Evolutionary conservation across 2,113 vertebrate species (phyloP), one percentile per base, ranked within the genome.

Genomic region (Atractosteus spatula): DNA sequence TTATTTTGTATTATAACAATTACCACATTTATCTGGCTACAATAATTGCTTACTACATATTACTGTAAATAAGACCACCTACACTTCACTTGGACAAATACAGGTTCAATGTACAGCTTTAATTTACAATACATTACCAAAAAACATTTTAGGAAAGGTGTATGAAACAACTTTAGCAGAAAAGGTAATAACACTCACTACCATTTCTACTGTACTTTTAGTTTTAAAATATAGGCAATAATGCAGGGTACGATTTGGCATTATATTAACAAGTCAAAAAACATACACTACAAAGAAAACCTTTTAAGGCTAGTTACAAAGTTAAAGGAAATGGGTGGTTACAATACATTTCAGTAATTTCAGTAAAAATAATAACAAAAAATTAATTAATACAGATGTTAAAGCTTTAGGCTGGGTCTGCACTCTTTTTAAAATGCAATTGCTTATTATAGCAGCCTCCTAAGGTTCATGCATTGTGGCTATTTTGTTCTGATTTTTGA

Each of bases 1-100:
- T 96, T 96, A 96, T 95, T 95, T 82, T 82, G 83, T 88, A 87
- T 82, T 81, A 85, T 91, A 94, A 98, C 95, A 94, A 91, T 94
- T 90, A 94, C 86, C 92, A 96, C 94, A 92, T 91, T 91, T 88
- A 93, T 75, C 88, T 92, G 92, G 89, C 92, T 96, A 97, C 91
- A 92, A 92, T 88, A 91, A 90, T 86, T 90, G 86, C 89, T 89
- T 88, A 94, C 90, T 93, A 96, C 87, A 87, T 84, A 92, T 90
- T 90, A 95, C 92, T 90, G 76, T 73, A 92, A 90, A 90, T 90
- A 87, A 90, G 86, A 87, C 89, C 89, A 94, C 87, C 84, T 90
- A 96, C 91, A 95, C 84, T 91, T 84, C 83, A 98, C 92, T 89
- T 71, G 85, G 89, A 96, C 93, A 91, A 92, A 90, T 90, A 94